phyloP scores from a whole-genome alignment of 2,888 invertebrate genomes.

The Netelia virgata region DNA sequence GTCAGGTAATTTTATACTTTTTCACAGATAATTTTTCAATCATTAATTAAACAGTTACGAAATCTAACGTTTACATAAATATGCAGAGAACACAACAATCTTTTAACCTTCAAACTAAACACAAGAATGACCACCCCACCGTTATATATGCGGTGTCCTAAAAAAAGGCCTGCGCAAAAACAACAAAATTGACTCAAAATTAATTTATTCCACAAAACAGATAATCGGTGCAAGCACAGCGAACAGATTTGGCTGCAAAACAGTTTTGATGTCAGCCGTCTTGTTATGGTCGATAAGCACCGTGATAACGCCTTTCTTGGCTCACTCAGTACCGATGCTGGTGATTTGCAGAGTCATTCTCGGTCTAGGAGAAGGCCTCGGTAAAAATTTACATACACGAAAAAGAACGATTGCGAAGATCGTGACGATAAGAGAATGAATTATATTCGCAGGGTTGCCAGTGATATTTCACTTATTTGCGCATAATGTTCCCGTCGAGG shows the following conservation, averaged over 20 bases:
- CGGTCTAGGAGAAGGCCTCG: conserved; percentile 91
- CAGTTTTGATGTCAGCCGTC: conserved; percentile 89
- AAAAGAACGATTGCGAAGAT: not conserved
- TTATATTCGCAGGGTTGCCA: conserved; percentile 87
- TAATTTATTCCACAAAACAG: conserved; percentile 77
- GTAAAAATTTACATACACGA: conserved; percentile 81
- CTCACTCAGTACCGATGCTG: conserved; percentile 88
- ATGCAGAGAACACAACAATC: too few species aligned
- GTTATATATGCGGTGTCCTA: not conserved
- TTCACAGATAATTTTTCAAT: not conserved
- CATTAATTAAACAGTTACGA: not conserved
- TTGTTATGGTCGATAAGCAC: conserved; percentile 91
- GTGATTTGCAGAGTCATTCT: conserved; percentile 88
- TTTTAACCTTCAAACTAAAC: too few species aligned
- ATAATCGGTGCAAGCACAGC: conserved; percentile 90
- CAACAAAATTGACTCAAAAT: conserved; percentile 5
- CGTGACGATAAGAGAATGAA: not conserved
- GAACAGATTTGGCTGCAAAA: conserved; percentile 89
- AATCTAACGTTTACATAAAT: not conserved
- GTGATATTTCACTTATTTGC: conserved; percentile 92
- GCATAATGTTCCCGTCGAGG: conserved; percentile 90
- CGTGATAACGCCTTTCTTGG: conserved; percentile 89
- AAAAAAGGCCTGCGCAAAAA: not conserved
- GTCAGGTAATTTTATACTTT: conserved; percentile 86
- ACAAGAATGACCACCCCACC: too few species aligned